Evolutionary conservation across 1,140 invertebrate genomes (phyloP).

Genomic region (Rhizoglyphus robini): DNA sequence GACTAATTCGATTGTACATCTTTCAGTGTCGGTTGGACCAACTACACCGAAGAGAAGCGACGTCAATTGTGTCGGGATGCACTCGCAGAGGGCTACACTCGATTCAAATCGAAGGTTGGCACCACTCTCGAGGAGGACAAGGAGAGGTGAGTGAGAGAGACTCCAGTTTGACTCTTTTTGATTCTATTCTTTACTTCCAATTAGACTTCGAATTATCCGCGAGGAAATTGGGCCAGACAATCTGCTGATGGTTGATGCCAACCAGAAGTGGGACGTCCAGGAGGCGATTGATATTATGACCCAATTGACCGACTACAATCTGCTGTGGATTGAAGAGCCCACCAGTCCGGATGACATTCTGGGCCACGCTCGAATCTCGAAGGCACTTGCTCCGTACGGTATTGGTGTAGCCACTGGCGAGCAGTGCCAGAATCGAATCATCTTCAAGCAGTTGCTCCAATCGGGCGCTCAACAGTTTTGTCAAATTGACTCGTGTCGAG

Average conservation of each 20-base stretch:
- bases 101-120: slow-evolving; percentile 83
- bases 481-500: slow-evolving; percentile 73
- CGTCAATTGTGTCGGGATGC: slow-evolving; percentile 52
- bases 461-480: slow-evolving; percentile 63
- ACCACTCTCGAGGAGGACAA: slow-evolving; percentile 56
- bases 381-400: slow-evolving; percentile 47
- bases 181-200: too few relatives aligned
- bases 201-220: slow-evolving; percentile 51
- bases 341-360: slow-evolving; percentile 74
- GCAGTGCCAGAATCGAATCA: slow-evolving; percentile 74
- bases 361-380: slow-evolving; percentile 59
- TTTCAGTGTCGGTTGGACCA: slow-evolving; percentile 53
- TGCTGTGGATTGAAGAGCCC: slow-evolving; percentile 82
- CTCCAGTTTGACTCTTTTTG: slow-evolving; percentile 5
- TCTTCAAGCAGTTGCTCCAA: slow-evolving; percentile 82
- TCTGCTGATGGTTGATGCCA: slow-evolving; percentile 65
- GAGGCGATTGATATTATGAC: slow-evolving; percentile 75
- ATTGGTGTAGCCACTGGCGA: slow-evolving; percentile 81
- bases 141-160: too few relatives aligned
- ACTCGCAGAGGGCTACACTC: slow-evolving; percentile 53
- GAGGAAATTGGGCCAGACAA: slow-evolving; percentile 59
- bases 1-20: neutral
- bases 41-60: slow-evolving; percentile 55
- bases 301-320: slow-evolving; percentile 52
- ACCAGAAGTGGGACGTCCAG: slow-evolving; percentile 75